phyloP scores from a whole-genome alignment of 2,113 vertebrate species.

The Cebus imitator region DNA sequence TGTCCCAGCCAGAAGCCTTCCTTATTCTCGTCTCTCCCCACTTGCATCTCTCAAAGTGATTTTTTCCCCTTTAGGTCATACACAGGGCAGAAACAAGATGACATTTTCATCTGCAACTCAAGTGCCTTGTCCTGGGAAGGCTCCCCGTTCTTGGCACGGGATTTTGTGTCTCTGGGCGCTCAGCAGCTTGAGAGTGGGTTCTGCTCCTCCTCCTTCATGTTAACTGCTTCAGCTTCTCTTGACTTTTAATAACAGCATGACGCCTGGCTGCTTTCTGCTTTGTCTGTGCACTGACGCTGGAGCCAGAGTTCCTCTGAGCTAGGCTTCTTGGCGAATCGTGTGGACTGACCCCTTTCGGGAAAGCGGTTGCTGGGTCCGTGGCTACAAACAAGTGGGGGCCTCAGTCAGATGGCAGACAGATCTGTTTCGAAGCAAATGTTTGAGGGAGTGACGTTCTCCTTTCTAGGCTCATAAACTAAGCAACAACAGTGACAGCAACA shows the following conservation, averaged over 20 bases:
- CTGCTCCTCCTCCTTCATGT: neutral
- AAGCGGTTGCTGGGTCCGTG: neutral
- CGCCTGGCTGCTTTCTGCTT: constrained; percentile 62
- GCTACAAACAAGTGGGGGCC: neutral
- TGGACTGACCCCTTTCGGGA: neutral
- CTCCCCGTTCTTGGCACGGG: neutral
- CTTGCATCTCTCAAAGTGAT: neutral
- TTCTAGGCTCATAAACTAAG: neutral
- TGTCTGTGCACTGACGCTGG: constrained; percentile 28
- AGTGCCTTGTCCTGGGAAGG: constrained; percentile 50
- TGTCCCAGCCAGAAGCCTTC: neutral
- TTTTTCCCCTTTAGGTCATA: neutral
- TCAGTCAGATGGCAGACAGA: neutral
- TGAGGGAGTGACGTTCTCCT: neutral
- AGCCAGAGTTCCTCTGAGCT: constrained; percentile 62
- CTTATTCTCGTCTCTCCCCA: neutral
- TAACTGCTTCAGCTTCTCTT: neutral
- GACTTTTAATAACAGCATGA: constrained; percentile 52
- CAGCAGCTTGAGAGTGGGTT: neutral
- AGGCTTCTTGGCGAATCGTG: constrained; percentile 56
- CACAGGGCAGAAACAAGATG: constrained; percentile 11
- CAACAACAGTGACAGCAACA: rapidly evolving
- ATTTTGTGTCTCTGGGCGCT: neutral
- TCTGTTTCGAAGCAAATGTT: neutral
- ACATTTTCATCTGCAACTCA: constrained; percentile 53